Percentiles rank a stretch among this genome's conserved stretches.
These are phyloP conservation scores for Denticeps clupeoides DNA, from an alignment of 2,797 vertebrate species.

Conservation along the genomic window DNA sequence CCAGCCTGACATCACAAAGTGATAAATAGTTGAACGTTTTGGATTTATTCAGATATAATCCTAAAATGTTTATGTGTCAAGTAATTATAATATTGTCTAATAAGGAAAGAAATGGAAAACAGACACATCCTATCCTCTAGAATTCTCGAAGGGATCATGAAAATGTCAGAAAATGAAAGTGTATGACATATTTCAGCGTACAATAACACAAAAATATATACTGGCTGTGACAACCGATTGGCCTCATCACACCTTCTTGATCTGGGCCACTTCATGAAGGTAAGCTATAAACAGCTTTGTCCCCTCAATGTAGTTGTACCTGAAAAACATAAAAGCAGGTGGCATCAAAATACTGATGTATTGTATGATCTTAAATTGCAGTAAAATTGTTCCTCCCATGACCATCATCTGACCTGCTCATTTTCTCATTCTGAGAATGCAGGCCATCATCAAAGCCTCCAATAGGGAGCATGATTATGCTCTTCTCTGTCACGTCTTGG, in stretches of 20 bases:
- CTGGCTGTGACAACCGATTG: too few species aligned
- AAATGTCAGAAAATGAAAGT: not conserved
- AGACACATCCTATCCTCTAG: too few species aligned
- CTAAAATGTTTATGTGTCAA: too few species aligned
- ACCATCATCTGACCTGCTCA: constrained; percentile 66
- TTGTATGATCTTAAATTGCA: not conserved
- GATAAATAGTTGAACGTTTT: too few species aligned
- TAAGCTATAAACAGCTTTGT: constrained; percentile 75
- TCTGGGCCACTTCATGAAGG: constrained; percentile 57
- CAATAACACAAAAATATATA: not conserved
- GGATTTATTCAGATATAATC: too few species aligned
- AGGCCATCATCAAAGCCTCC: constrained; percentile 81
- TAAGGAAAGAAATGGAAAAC: too few species aligned
- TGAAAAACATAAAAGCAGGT: constrained; percentile 34
- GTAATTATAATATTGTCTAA: too few species aligned
- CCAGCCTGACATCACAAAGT: too few species aligned
- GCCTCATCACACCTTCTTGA: constrained; percentile 28
- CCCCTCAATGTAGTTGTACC: constrained; percentile 80
- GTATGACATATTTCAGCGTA: not conserved
- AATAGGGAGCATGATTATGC: constrained; percentile 79
- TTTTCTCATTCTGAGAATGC: constrained; percentile 88
- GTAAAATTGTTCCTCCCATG: not conserved
- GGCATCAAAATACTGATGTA: not conserved
- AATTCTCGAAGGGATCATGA: too few species aligned
- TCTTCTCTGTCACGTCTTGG: constrained; percentile 66